Conservation (phyloP, 2,113 vertebrate genomes). For the Paraplagusia blochii region DNA sequence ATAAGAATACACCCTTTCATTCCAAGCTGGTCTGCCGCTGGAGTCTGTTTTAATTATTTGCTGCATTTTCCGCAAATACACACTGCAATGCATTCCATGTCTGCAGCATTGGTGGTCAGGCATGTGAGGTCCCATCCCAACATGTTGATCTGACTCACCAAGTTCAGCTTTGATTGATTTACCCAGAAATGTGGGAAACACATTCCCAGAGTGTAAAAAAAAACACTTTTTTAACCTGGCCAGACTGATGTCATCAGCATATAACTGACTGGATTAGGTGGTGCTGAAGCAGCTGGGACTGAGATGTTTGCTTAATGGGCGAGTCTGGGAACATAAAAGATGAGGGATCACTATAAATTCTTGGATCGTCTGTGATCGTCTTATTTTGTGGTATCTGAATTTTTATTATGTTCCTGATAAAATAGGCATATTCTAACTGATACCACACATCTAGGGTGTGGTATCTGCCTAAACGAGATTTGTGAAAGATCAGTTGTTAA, state of each 20-base stretch:
- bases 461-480: no score
- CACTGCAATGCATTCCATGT: constrained; percentile 15
- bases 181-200: constrained; percentile 7
- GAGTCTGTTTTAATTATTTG: constrained; percentile 8
- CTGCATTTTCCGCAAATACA: constrained; percentile 23
- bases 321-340: no score
- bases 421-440: no score
- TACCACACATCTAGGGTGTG: no score
- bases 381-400: no score
- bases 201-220: constrained; percentile 1
- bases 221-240: neutral
- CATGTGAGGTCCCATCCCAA: constrained; percentile 54
- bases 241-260: neutral
- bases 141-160: constrained; percentile 56
- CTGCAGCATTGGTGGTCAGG: constrained; percentile 42
- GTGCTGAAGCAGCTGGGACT: neutral
- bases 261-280: neutral
- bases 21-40: neutral
- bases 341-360: no score
- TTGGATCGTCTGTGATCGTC: no score
- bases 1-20: constrained; percentile 27
- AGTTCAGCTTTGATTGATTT: constrained; percentile 35
- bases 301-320: no score
- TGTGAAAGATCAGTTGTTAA: no score
- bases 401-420: no score